A percentile compares a stretch with the other conserved stretches of the same genome.
These are phyloP conservation scores for Abrostola tripartita DNA, from an alignment of 2,888 invertebrate species.

Conservation along the genomic window DNA sequence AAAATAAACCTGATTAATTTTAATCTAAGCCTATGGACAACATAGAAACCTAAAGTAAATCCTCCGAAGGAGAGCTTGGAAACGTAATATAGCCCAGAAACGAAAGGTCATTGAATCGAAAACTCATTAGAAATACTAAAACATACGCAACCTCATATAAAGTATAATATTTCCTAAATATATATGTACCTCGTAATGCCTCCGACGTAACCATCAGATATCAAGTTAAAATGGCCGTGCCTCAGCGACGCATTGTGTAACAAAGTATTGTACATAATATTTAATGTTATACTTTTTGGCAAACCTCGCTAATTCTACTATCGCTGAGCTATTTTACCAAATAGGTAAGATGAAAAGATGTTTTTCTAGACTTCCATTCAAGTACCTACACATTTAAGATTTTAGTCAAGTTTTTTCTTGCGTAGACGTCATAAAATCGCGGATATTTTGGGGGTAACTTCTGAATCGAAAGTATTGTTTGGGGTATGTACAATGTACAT, in stretches of 20 bases:
- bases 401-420: neutral
- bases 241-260: slow-evolving; percentile 21
- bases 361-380: slow-evolving; percentile 13
- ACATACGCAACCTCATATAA: slow-evolving; percentile 18
- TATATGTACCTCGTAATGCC: slow-evolving; percentile 33
- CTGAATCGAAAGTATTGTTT: too few species aligned
- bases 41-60: too few species aligned
- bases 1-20: too few species aligned
- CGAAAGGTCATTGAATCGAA: neutral
- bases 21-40: too few species aligned
- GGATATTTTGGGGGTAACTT: too few species aligned
- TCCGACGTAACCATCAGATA: slow-evolving; percentile 44
- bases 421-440: too few species aligned
- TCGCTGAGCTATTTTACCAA: slow-evolving; percentile 18
- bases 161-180: slow-evolving; percentile 40
- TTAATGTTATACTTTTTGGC: slow-evolving; percentile 55
- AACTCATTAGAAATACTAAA: slow-evolving; percentile 25
- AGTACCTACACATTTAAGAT: neutral
- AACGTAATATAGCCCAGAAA: neutral
- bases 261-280: slow-evolving; percentile 55
- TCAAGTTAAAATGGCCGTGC: slow-evolving; percentile 35
- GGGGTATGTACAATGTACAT: too few species aligned
- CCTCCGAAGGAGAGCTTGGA: too few species aligned
- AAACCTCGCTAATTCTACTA: slow-evolving; percentile 36
- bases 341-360: slow-evolving; percentile 10